phyloP scores from a whole-genome alignment of 2,888 invertebrate species.

The Cantharis rustica region DNA sequence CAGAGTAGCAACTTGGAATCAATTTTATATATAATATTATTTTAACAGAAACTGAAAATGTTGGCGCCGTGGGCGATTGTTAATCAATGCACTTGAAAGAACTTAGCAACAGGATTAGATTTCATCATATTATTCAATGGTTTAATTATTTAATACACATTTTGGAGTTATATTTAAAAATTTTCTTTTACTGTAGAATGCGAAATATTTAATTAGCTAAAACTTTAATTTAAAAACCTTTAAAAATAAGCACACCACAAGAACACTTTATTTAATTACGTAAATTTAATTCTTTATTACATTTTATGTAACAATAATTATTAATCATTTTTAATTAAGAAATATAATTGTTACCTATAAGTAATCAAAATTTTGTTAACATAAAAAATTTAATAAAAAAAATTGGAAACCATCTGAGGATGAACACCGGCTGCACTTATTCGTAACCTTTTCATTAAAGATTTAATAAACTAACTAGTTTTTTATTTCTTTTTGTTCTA shows the following conservation, averaged over 20 bases:
- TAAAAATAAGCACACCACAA: neutral
- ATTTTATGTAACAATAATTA: neutral
- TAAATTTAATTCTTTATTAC: neutral
- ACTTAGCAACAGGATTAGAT: no score
- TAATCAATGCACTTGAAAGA: no score
- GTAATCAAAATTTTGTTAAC: neutral
- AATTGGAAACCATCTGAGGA: neutral
- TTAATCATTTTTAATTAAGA: neutral
- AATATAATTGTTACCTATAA: no score
- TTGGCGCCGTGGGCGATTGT: no score
- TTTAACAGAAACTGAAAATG: no score
- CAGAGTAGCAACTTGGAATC: no score
- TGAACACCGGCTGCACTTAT: neutral
- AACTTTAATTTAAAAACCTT: neutral
- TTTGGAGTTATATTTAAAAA: no score
- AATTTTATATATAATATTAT: no score
- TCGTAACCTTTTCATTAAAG: neutral
- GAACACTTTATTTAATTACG: neutral
- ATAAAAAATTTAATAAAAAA: neutral
- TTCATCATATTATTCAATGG: no score
- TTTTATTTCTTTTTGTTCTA: neutral
- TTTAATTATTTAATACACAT: no score
- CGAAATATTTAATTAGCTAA: neutral
- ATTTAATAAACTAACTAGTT: neutral
- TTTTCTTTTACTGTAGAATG: neutral